A percentile compares a stretch with the other conserved stretches of the same genome.
These are phyloP conservation scores for Crax fasciolata DNA, from an alignment of 2,797 vertebrate species.

Conservation along the genomic window DNA sequence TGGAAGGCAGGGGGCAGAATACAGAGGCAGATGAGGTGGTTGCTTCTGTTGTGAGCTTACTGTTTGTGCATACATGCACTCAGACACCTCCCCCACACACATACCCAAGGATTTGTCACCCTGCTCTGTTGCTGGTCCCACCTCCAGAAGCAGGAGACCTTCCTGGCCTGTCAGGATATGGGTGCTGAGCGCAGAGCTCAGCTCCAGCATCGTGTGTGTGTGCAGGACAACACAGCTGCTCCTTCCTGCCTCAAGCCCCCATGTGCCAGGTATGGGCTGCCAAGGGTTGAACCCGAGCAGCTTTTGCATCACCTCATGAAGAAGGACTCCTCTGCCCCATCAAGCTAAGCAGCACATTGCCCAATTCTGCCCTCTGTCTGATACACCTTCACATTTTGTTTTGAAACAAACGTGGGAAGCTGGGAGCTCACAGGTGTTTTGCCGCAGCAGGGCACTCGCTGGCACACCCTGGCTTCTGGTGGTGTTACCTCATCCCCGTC, in stretches of 20 bases:
- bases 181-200: background rate
- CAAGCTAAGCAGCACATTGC: background rate
- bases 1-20: background rate
- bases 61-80: background rate
- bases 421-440: background rate
- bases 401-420: background rate
- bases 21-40: background rate
- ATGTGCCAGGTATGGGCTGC: background rate
- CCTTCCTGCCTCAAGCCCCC: background rate
- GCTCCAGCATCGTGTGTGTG: background rate
- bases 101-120: background rate
- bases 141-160: background rate
- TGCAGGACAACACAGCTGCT: background rate
- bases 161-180: background rate
- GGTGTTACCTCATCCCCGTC: slow-evolving; percentile 88
- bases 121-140: background rate
- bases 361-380: background rate
- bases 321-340: background rate
- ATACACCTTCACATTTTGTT: background rate
- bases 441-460: rapidly evolving
- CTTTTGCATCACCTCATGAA: background rate
- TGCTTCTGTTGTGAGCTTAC: background rate
- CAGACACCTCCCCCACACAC: background rate
- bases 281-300: background rate
- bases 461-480: background rate